Base-by-base conservation (phyloP, 2,888 invertebrate genomes). In the Mycalesis mineus region DNA sequence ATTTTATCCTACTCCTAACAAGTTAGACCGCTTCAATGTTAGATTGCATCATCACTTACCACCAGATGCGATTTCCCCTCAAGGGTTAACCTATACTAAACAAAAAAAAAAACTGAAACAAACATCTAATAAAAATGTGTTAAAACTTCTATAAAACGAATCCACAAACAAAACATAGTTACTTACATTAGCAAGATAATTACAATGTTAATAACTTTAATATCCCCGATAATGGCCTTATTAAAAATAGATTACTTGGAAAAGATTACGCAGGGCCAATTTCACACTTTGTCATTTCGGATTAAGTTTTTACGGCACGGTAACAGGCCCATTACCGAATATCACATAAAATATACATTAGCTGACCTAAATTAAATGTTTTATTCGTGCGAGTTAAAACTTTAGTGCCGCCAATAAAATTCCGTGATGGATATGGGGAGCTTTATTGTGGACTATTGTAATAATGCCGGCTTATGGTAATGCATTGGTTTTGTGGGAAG, bases 381-480 rank as follows among this genome's bases (percentile, higher is more conserved):
- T 85, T 84, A 85, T 85, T 83, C 85, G 85, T 84, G 73, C 60
- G 68, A 71, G 72, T 83, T 73, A 78, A 79, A 80, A 69, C 78
- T 80, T 79, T 73, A 74, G 74, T 75, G 66, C n/a, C 64, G 59
- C 74, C 73, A 73, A 74, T 80, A 81, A 83, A 81, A 80, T 73
- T 71, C 70, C 68, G 70, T 80, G 81, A 84, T 78, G 65, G 65
- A 66, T 61, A 61, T 62, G 65, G 73, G 72, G 70, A 68, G 37
- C n/a, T 11, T 33, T 51, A 47, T 45, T 51, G 40, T 57, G 40
- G 44, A 49, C 44, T 50, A 15, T 29, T 31, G 39, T 15, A 31
- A 45, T 57, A 47, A 42, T 22, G 22, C 29, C 45, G 48, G 55
- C 31, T 47, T 60, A 62, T 60, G 65, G 52, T 57, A 60, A 65